Evolutionary conservation across 2,888 invertebrate genomes (phyloP), one percentile per base, ranked within the genome.

Genomic region (Orthosia incerta): DNA sequence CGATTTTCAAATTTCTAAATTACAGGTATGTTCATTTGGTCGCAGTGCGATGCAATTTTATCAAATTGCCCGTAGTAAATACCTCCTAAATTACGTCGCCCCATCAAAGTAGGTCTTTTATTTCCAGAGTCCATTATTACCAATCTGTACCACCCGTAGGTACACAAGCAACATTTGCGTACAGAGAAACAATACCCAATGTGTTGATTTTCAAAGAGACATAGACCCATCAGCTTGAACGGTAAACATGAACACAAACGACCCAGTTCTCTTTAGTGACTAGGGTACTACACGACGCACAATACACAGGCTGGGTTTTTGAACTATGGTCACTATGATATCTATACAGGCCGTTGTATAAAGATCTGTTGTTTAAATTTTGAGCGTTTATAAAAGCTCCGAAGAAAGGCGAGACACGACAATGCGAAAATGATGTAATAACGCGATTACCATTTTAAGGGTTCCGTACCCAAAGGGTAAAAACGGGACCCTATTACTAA

Each of bases 181-280:
- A 69, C 26, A 66, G 13, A 7, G n/a, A 13, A 51, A 59, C 69
- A 76, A 74, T 57, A 57, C 31, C 68, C 67, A n/a, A 51, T 46
- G 68, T 76, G 57, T 68, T 68, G 68, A 74, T 76, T 57, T 74
- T 68, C 76, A 73, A 74, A 63, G 50, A 50, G 48, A 50, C n/a
- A 48, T 18, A 23, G 26, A 26, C 39, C 20, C 20, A 75, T 65
- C 26, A 50, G 45, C 56, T 76, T 1, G 50, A 50, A 56, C 2
- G 13, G 68, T 67, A 76, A 67, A 76, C 56, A 67, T 16, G 45
- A 16, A 45, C 53, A 51, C 53, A 56, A 31, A n/a, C 16, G 61
- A 61, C 78, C 75, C 31, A 78, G 45, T 71, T 75, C 61, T 16
- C n/a, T 31, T 55, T 56, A 61, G 23, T 23, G 55, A 18, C 73